Base-by-base conservation (phyloP, 1,140 invertebrate genomes). In the Phymastichus coffea region DNA sequence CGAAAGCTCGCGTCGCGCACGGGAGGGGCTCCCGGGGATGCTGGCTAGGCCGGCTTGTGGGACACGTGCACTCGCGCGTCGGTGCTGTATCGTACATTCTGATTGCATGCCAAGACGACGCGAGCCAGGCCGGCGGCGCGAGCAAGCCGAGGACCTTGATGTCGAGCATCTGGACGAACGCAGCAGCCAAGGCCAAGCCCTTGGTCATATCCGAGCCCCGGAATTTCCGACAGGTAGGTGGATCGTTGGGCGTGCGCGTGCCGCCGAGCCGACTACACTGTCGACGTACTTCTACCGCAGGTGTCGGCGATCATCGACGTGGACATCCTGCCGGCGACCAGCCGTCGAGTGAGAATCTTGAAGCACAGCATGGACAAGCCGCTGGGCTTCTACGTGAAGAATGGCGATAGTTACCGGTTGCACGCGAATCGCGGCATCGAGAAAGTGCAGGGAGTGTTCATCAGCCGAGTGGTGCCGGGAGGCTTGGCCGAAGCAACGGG, bases 231-330 rank as follows among this genome's bases (percentile, higher is more conserved):
- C 93, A 95, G 82, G 94, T 96, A 68, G 74, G 73, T 67, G 22
- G 33, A 35, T 51, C 9, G 3, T 12, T 37, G 33, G n/a, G 9
- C 33, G n/a, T n/a, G n/a, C n/a, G 9, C 9, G 9, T 69, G n/a
- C 9, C n/a, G 33, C 9, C n/a, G n/a, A 37, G 33, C 65, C 33
- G 4, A 46, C 51, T 7, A 33, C 12, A 7, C 12, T 33, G 6
- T 12, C 28, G n/a, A n/a, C n/a, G n/a, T n/a, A n/a, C 12, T 33
- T 61, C 44, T 57, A 61, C 57, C 40, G 30, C 19, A 92, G 87
- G 92, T 95, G 44, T 97, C 95, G 35, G 93, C 95, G 47, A 99
- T 99, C 66, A 99, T 99, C 73, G 98, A 99, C 82, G 97, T 99
- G 28, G 96, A 99, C 70, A 93, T 99, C 76, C 92, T 99, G 23